These are phyloP conservation scores for Nomia melanderi DNA, from an alignment of 1,140 invertebrate genomes.

Conservation along the genomic window DNA sequence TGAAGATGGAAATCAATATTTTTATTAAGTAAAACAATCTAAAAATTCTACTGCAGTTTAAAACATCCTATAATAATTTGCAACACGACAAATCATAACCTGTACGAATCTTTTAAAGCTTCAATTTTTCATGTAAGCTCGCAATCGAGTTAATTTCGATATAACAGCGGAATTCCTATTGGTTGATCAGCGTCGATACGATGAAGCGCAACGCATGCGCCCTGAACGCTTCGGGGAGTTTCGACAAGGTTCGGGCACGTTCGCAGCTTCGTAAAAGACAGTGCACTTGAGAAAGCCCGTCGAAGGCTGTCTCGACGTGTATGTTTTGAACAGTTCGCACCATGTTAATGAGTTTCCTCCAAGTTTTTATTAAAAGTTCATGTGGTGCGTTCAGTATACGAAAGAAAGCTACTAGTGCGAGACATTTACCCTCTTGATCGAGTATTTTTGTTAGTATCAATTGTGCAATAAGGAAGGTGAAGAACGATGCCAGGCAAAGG, in stretches of 20 bases:
- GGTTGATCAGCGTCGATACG: background rate
- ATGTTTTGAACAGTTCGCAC: conserved; percentile 75
- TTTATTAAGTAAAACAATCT: too few relatives aligned
- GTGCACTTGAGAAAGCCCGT: conserved; percentile 78
- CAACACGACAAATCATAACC: too few relatives aligned
- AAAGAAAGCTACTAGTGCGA: conserved; percentile 77
- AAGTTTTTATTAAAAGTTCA: conserved; percentile 74
- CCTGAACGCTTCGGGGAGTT: background rate
- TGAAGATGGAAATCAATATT: too few relatives aligned
- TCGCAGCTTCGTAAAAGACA: conserved; percentile 52
- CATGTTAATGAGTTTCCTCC: conserved; percentile 80
- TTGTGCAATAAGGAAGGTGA: conserved; percentile 75
- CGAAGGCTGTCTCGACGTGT: conserved; percentile 78
- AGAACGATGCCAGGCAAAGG: conserved; percentile 78
- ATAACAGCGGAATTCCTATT: background rate
- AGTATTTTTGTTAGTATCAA: conserved; percentile 72
- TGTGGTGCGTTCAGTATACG: conserved; percentile 80
- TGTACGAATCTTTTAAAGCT: too few relatives aligned
- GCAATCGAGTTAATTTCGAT: background rate
- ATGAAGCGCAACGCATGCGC: conserved; percentile 18
- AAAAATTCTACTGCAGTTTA: too few relatives aligned
- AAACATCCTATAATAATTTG: too few relatives aligned
- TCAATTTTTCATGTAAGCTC: background rate
- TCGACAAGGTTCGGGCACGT: conserved; percentile 47
- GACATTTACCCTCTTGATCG: conserved; percentile 81